phyloP scores from a whole-genome alignment of 2,113 vertebrate species.

The Boulengeromyrus knoepffleri region DNA sequence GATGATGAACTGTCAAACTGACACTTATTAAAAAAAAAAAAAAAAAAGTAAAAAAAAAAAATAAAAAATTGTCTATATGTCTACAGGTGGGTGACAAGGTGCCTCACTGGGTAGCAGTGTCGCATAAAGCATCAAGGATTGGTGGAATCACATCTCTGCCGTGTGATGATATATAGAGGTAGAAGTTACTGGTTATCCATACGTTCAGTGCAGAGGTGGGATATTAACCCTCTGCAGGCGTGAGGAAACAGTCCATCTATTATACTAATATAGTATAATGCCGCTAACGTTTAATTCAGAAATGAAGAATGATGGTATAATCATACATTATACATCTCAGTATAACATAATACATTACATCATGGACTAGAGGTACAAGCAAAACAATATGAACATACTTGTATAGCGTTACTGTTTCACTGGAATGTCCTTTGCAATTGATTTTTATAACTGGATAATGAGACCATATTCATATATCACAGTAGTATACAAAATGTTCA shows the following conservation, averaged over 20 bases:
- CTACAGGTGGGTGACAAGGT: neutral
- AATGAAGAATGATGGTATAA: neutral
- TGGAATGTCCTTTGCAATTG: neutral
- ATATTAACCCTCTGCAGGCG: neutral
- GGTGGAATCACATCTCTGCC: neutral
- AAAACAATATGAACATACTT: neutral
- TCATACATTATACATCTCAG: neutral
- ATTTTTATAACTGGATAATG: conserved; percentile 15
- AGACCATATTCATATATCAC: neutral
- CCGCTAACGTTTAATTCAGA: neutral
- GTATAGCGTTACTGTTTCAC: neutral
- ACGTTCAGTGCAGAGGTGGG: neutral
- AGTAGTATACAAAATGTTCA: neutral
- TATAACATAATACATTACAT: neutral
- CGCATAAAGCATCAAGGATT: neutral
- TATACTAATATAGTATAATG: neutral
- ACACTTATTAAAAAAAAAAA: neutral
- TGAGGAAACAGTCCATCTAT: neutral
- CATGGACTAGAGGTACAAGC: neutral
- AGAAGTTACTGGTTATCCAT: neutral
- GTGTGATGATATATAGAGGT: neutral
- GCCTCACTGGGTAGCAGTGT: neutral
- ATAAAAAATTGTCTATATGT: neutral
- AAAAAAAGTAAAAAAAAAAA: neutral
- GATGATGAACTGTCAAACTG: neutral